A percentile compares a stretch with the other conserved stretches of the same genome.
Evolutionary conservation across 53 echinoderm and acorn worm genomes (phyloP).

Genomic region (Henricia sp.): DNA sequence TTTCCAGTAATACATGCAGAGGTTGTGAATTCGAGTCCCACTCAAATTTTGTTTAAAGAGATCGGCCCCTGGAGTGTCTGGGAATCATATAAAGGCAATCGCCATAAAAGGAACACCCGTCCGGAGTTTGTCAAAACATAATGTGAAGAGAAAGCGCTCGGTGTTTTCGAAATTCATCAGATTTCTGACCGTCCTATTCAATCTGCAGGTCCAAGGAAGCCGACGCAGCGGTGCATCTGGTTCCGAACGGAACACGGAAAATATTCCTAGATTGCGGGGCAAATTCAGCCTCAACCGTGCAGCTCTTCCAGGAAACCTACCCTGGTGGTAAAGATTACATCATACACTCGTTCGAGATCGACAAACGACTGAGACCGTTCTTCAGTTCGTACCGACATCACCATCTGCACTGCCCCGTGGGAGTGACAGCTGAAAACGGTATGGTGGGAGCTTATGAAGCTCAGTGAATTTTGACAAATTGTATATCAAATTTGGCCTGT

Average conservation of each 20-base stretch:
- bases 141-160: not conserved
- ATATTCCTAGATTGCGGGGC: slow-evolving; percentile 67
- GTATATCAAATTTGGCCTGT: not conserved
- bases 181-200: not conserved
- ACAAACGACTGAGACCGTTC: slow-evolving; percentile 61
- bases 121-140: not conserved
- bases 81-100: not conserved
- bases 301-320: slow-evolving; percentile 65
- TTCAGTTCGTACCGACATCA: slow-evolving; percentile 50
- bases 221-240: slow-evolving; percentile 28
- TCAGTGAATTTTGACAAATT: not conserved
- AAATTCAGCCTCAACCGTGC: slow-evolving; percentile 50
- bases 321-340: slow-evolving; percentile 54
- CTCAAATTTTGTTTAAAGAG: too few species aligned
- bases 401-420: slow-evolving; percentile 60
- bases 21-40: too few species aligned
- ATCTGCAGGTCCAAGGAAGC: slow-evolving; percentile 26
- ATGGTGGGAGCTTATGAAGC: not conserved
- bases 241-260: slow-evolving; percentile 20
- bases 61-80: too few species aligned
- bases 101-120: too few species aligned
- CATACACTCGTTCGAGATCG: slow-evolving; percentile 71
- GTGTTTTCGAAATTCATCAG: not conserved
- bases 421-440: slow-evolving; percentile 58
- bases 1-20: too few species aligned